A percentile compares a stretch with the other conserved stretches of the same genome.
phyloP scores from a whole-genome alignment of 2,797 vertebrate species.

The Malurus splendens region DNA sequence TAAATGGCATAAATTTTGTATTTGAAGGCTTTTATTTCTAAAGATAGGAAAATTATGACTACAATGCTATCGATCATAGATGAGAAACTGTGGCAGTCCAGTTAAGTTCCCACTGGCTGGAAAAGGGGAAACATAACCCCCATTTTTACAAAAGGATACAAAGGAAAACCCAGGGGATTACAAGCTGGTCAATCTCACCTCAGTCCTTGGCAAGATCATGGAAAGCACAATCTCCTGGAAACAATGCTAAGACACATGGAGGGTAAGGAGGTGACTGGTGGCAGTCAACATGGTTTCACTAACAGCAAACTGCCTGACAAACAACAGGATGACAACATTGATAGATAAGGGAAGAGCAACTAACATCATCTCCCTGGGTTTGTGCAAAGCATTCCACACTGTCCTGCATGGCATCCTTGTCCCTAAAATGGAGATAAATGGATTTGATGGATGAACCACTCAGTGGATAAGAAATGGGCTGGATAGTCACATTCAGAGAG shows the following conservation, averaged over 20 bases:
- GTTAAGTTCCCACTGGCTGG: neutral
- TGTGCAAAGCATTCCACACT: neutral
- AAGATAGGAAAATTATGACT: neutral
- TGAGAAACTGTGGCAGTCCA: neutral
- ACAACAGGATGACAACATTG: neutral
- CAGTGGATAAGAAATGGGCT: neutral
- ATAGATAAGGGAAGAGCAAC: neutral
- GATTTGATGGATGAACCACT: neutral
- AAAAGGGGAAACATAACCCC: neutral
- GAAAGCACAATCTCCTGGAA: neutral
- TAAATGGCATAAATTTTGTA: neutral
- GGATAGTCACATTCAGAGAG: neutral
- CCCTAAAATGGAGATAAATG: neutral
- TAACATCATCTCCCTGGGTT: neutral
- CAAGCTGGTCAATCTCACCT: neutral
- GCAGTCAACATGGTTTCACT: neutral
- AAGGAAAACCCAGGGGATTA: neutral
- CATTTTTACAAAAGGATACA: neutral
- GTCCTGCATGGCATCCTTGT: accelerated
- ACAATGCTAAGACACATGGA: neutral
- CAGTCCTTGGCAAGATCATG: neutral
- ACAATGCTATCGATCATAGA: neutral
- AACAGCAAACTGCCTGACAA: neutral
- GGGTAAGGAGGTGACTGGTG: neutral
- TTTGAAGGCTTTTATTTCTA: neutral